Percentiles rank a stretch among this genome's conserved stretches.
Conservation (phyloP, 2,797 vertebrate genomes). For the Pseudochirops cupreus region DNA sequence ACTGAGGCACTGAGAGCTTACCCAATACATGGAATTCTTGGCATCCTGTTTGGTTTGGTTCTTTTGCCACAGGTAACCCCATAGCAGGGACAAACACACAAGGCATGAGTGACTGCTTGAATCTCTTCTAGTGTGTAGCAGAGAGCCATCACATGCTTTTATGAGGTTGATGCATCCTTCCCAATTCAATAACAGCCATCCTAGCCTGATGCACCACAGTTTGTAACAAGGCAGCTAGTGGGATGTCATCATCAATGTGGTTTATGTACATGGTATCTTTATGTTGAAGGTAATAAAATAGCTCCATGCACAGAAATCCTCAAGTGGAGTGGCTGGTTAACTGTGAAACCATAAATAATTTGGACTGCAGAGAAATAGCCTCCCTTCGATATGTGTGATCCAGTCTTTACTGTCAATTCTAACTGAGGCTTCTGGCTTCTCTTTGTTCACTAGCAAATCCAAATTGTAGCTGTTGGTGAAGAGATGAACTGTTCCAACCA, state of each 20-base stretch:
- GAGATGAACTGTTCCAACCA: not conserved
- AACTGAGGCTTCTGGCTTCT: not conserved
- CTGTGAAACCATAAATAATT: conserved; percentile 73
- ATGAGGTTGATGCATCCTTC: conserved; percentile 1
- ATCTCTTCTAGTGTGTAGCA: not conserved
- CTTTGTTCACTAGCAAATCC: not conserved
- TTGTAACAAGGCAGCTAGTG: conserved; percentile 69
- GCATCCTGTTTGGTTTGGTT: not conserved
- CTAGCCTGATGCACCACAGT: not conserved
- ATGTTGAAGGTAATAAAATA: conserved; percentile 75
- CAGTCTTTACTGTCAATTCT: conserved; percentile 20
- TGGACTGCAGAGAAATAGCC: conserved; percentile 55
- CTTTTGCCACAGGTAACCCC: not conserved
- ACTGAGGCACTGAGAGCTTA: not conserved
- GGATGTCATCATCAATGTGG: conserved; percentile 73
- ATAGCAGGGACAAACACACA: not conserved
- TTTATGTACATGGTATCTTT: conserved; percentile 72
- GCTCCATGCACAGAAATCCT: conserved; percentile 23
- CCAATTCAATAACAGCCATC: not conserved
- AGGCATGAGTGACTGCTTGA: not conserved
- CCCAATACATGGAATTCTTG: not conserved
- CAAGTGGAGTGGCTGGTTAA: conserved; percentile 72
- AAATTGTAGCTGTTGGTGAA: not conserved
- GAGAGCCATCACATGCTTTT: not conserved
- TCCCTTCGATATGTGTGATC: not conserved